Conservation (phyloP, 2,888 invertebrate species). For the Polydrusus tereticollis region DNA sequence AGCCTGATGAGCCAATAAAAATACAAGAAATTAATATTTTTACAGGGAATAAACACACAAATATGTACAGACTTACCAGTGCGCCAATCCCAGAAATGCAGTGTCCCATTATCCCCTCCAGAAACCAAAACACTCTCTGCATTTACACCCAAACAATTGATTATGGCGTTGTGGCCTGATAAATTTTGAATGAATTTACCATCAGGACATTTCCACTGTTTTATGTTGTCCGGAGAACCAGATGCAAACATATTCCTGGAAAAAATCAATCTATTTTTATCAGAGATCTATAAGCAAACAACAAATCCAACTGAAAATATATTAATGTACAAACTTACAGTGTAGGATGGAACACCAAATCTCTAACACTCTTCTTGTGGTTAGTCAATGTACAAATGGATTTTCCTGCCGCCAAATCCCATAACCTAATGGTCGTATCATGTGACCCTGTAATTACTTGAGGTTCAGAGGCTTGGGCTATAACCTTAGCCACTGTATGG, state of each 20-base stretch:
- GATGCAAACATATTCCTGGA: conserved; percentile 93
- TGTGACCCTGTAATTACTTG: conserved; percentile 92
- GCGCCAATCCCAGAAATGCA: conserved; percentile 99
- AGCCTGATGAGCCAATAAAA: conserved; percentile 73
- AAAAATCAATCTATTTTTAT: conserved; percentile 26
- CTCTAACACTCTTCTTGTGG: conserved; percentile 95
- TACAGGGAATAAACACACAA: too few species aligned
- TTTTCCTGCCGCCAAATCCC: conserved; percentile 98
- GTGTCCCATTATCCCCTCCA: conserved; percentile 97
- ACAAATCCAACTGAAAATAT: too few species aligned
- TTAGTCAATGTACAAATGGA: conserved; percentile 95
- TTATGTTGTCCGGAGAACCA: conserved; percentile 98
- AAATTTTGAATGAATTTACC: conserved; percentile 97
- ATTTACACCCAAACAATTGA: conserved; percentile 96
- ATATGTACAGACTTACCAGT: conserved; percentile 74
- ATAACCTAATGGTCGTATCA: conserved; percentile 95
- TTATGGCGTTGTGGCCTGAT: conserved; percentile 96
- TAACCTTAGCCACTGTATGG: conserved; percentile 96
- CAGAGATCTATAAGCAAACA: too few species aligned
- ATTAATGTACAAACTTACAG: conserved; percentile 68
- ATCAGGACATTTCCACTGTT: conserved; percentile 99
- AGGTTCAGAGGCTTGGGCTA: conserved; percentile 93
- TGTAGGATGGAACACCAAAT: conserved; percentile 82
- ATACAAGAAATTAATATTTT: too few species aligned
- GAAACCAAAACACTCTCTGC: conserved; percentile 96